Percentiles rank a stretch among this genome's conserved stretches.
Evolutionary conservation across 2,888 invertebrate genomes (phyloP).

Genomic region (Meiosimyza platycephala): DNA sequence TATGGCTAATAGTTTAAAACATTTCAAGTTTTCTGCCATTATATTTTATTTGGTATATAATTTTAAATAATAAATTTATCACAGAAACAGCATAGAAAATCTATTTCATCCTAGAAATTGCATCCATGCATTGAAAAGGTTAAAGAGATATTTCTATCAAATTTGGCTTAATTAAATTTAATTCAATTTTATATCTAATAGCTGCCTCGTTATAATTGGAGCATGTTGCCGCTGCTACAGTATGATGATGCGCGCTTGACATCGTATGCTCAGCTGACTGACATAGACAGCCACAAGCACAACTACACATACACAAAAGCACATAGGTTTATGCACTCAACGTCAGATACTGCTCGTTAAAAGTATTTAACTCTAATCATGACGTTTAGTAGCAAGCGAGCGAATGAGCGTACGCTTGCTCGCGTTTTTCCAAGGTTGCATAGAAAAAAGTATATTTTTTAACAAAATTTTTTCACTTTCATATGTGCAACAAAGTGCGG

Average conservation of each 20-base stretch:
- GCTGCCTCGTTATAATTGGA: constrained; percentile 28
- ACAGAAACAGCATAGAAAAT: too few species aligned
- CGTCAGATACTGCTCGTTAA: constrained; percentile 3
- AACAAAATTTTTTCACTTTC: constrained; percentile 7
- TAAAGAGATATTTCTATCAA: too few species aligned
- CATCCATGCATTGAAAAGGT: too few species aligned
- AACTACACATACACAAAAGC: not conserved
- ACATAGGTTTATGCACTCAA: not conserved
- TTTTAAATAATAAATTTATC: too few species aligned
- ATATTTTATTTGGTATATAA: too few species aligned
- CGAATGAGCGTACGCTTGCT: too few species aligned
- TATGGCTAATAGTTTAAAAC: too few species aligned
- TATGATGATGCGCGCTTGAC: constrained; percentile 20
- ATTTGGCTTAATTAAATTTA: constrained; percentile 13
- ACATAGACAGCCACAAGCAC: not conserved
- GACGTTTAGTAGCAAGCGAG: constrained; percentile 14
- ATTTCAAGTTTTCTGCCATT: too few species aligned
- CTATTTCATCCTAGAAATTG: too few species aligned
- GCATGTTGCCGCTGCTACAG: constrained; percentile 4
- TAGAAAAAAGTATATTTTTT: not conserved
- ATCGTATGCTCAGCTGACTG: constrained; percentile 7
- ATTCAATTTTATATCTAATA: constrained; percentile 24
- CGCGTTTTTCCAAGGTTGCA: constrained; percentile 28
- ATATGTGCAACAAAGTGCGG: constrained; percentile 17
- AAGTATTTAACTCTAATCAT: constrained; percentile 31